A percentile compares a stretch with the other conserved stretches of the same genome.
Evolutionary conservation across 2,888 invertebrate species (phyloP).

Genomic region (Aradus depressus): DNA sequence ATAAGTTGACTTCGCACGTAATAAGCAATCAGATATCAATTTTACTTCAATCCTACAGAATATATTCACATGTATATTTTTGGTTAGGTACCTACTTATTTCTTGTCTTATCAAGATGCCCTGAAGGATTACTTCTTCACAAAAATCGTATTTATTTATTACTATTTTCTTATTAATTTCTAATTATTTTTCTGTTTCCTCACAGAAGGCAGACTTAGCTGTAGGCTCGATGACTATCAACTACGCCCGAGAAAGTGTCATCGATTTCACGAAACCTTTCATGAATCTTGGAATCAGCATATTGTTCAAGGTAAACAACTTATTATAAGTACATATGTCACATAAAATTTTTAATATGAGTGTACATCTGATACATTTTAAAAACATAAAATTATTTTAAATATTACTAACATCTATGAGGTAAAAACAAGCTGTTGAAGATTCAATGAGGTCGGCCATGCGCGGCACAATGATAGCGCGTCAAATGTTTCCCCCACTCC

Average conservation of each 20-base stretch:
- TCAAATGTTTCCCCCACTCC: no score
- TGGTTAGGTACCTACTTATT: no score
- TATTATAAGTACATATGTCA: background rate
- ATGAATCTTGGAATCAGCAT: constrained; percentile 86
- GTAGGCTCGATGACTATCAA: constrained; percentile 85
- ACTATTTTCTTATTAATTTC: background rate
- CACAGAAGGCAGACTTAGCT: constrained; percentile 74
- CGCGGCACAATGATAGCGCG: no score
- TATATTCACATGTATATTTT: no score
- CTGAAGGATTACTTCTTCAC: no score
- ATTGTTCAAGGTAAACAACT: constrained; percentile 55
- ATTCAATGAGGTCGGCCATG: no score
- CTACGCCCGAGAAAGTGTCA: constrained; percentile 75
- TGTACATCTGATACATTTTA: background rate
- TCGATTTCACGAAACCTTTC: constrained; percentile 86
- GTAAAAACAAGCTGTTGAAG: background rate
- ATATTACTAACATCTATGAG: background rate
- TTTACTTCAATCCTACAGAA: no score
- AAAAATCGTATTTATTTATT: no score
- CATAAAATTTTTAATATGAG: background rate
- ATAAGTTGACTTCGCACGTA: no score
- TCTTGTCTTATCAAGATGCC: no score
- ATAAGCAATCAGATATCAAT: no score
- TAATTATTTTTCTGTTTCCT: constrained; percentile 23
- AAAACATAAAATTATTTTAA: background rate